Conservation (phyloP, 2,888 invertebrate genomes). For the Dasysyrphus tricinctus region DNA sequence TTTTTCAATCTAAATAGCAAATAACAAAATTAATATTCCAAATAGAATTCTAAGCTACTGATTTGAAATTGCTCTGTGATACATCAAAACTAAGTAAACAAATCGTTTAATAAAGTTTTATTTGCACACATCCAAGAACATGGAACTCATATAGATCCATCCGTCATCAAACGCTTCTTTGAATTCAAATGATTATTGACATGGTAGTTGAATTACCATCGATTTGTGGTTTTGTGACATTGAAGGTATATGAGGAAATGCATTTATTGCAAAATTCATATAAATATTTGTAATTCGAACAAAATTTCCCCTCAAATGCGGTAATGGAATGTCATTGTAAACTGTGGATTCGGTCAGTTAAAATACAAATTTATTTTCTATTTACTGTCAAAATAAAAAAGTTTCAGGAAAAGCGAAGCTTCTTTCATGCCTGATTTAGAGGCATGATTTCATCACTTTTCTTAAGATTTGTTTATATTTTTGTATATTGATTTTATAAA, state of each 20-base stretch:
- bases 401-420: no score
- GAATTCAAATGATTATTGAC: neutral
- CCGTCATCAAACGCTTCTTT: constrained; percentile 12
- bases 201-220: constrained; percentile 2
- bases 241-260: neutral
- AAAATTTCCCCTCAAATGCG: neutral
- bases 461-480: no score
- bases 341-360: neutral
- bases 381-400: no score
- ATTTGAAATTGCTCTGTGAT: neutral
- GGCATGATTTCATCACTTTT: no score
- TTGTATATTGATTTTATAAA: no score
- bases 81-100: neutral
- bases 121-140: constrained; percentile 2
- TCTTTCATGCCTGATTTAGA: no score
- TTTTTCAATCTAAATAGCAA: constrained; percentile 21
- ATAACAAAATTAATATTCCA: constrained; percentile 20
- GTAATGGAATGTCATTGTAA: neutral
- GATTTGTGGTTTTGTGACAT: constrained; percentile 19
- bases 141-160: neutral
- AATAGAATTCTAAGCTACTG: neutral
- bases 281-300: neutral
- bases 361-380: no score
- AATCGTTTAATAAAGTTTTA: constrained; percentile 23
- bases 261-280: constrained; percentile 1